Evolutionary conservation across 1,140 invertebrate species (phyloP), one percentile per base, ranked within the genome.

Genomic region (Bombus polaris): DNA sequence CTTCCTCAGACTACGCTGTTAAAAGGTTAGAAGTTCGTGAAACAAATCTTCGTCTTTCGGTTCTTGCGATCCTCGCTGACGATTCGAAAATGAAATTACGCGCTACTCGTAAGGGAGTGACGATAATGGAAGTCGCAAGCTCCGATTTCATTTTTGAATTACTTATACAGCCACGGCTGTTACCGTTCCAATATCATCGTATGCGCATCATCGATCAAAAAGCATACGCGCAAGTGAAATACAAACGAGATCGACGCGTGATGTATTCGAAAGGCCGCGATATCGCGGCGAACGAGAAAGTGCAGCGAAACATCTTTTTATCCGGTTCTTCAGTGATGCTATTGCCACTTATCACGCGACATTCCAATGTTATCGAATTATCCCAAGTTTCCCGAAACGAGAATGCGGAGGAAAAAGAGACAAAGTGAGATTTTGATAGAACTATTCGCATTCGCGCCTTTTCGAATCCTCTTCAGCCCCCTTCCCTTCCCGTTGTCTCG

Each of bases 401-500:
- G 3, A 59, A 22, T 28, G 22, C 2, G 42, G 22, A 53, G 8
- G 22, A 68, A 1, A 15, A 6, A n/a, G 15, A 81, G 25, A 32
- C 1, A 42, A 2, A 25, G 8, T 0, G 4, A n/a, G 0, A 53
- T 66, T n/a, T 37, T 44, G 18, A 47, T 9, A 37, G n/a, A 59
- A 62, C 37, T 1, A 28, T 82, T 47, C 59, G 35, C 44, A 32
- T n/a, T 53, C 13, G 18, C n/a, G 12, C 9, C 3, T 35, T 47
- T 84, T 71, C 22, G 12, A 62, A 12, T 37, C n/a, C n/a, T 35
- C 8, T 35, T 10, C 39, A 3, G 10, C 25, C 28, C 44, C n/a
- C 25, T 25, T 25, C n/a, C 62, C 28, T 37, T 9, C 53, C 35
- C 18, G 70, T 81, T 86, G 83, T 83, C 28, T 47, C 79, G 79